Percentiles rank a stretch among this genome's conserved stretches.
These are phyloP conservation scores for Notolepis coatsorum DNA, from an alignment of 2,797 vertebrate genomes.

Conservation along the genomic window DNA sequence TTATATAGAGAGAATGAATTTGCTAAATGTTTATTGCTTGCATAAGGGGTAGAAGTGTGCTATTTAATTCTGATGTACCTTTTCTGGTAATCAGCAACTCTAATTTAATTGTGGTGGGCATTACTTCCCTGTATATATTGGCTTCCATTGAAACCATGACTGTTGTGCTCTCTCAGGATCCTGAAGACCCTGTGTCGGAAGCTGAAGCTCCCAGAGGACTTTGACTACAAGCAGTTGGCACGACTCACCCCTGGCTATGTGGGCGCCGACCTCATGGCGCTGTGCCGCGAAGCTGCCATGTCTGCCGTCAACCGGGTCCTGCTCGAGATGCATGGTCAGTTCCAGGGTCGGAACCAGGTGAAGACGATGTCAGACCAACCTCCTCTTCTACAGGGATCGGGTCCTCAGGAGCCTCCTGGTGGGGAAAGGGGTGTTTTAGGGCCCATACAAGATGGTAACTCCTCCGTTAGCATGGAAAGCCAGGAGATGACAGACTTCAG, in stretches of 20 bases:
- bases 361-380: not conserved
- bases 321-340: constrained; percentile 51
- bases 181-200: constrained; percentile 92
- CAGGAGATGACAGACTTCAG: constrained; percentile 2
- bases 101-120: too few species aligned
- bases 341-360: constrained; percentile 8
- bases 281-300: constrained; percentile 93
- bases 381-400: not conserved
- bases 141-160: too few species aligned
- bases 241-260: constrained; percentile 94
- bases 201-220: constrained; percentile 85
- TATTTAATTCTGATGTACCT: too few species aligned
- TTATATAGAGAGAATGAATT: too few species aligned
- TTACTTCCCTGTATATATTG: too few species aligned
- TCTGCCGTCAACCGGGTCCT: constrained; percentile 87
- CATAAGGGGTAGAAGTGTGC: too few species aligned
- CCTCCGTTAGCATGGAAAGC: not conserved
- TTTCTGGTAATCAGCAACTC: too few species aligned
- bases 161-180: constrained; percentile 80
- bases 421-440: not conserved
- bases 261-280: constrained; percentile 94
- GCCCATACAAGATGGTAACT: not conserved
- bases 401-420: not conserved
- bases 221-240: constrained; percentile 85
- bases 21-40: too few species aligned